Conservation (phyloP, 1,140 invertebrate species). For the Anadara kagoshimensis region DNA sequence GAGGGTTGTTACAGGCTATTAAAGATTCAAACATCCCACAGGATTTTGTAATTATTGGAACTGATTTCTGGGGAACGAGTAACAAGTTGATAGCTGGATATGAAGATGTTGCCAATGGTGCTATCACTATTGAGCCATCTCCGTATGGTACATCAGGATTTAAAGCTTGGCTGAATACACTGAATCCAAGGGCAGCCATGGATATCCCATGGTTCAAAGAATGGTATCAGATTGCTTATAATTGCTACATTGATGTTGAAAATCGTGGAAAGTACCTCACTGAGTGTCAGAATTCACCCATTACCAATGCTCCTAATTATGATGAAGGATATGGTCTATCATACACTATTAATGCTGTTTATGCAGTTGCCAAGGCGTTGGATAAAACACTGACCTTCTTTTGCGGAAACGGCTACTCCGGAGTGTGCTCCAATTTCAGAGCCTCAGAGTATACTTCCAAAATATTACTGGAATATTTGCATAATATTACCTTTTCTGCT, state of each 20-base stretch:
- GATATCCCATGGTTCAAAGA: constrained; percentile 57
- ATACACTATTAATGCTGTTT: constrained; percentile 57
- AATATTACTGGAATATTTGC: constrained; percentile 45
- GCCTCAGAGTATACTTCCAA: constrained; percentile 17
- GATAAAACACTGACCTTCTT: constrained; percentile 45
- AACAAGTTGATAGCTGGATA: constrained; percentile 34
- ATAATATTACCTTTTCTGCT: constrained; percentile 38
- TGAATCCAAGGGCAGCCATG: constrained; percentile 34
- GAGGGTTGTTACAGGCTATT: constrained; percentile 42
- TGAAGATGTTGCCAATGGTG: constrained; percentile 46
- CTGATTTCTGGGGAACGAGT: constrained; percentile 47
- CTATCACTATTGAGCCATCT: constrained; percentile 46
- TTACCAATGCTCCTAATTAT: constrained; percentile 43
- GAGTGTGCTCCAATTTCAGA: constrained; percentile 56
- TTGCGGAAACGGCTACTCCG: constrained; percentile 53
- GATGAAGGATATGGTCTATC: constrained; percentile 30
- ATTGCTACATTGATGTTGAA: constrained; percentile 60
- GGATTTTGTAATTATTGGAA: constrained; percentile 57
- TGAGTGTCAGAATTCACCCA: constrained; percentile 39
- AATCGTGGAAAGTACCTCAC: constrained; percentile 43
- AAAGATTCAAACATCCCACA: constrained; percentile 28
- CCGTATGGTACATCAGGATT: constrained; percentile 25
- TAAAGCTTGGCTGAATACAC: constrained; percentile 43
- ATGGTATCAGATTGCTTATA: constrained; percentile 59
- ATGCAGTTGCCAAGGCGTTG: constrained; percentile 50